Base-by-base conservation (phyloP, 1,140 invertebrate species). In the Drosophila neocordata region DNA sequence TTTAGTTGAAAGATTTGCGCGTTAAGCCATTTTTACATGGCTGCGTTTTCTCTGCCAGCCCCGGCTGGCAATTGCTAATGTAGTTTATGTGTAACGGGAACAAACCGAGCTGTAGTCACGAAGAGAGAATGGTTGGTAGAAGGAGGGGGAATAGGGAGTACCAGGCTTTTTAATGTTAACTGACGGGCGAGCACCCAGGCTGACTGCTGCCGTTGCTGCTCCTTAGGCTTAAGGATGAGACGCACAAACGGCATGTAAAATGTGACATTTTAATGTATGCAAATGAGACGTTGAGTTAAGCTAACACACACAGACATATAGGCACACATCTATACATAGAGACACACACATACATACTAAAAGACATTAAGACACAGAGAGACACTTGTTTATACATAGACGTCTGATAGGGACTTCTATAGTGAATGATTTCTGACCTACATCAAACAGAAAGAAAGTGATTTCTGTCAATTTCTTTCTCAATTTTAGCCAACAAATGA, bases 181-280 rank as follows among this genome's bases (percentile, higher is more conserved):
- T 87, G 82, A 88, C 83, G 73, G 81, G 48, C 41, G 15, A 18
- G 41, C 41, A 48, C 41, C 15, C 22, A 13, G 51, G 22, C 55
- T n/a, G 35, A 38, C 65, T 57, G 73, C 73, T 69, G 41, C 58
- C 58, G 57, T 15, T 75, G 75, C 68, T 69, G 75, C 41, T 48
- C 15, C 9, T 75, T 82, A 69, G 83, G 78, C 83, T 79, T 77
- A 83, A 69, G 83, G 24, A 73, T 79, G 76, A 88, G 83, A 83
- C 76, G 79, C 69, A 83, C 83, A 88, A 88, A 83, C 83, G 83
- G 85, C 83, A 88, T 88, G 83, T 88, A 88, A 88, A 88, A 88
- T 88, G 83, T 88, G 83, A 88, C 83, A 88, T 88, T 88, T 88
- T 88, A 88, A 88, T 88, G 83, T 88, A 88, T 88, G 83, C 83